Conservation (phyloP, 2,888 invertebrate genomes). For the Chironomus tentans region DNA sequence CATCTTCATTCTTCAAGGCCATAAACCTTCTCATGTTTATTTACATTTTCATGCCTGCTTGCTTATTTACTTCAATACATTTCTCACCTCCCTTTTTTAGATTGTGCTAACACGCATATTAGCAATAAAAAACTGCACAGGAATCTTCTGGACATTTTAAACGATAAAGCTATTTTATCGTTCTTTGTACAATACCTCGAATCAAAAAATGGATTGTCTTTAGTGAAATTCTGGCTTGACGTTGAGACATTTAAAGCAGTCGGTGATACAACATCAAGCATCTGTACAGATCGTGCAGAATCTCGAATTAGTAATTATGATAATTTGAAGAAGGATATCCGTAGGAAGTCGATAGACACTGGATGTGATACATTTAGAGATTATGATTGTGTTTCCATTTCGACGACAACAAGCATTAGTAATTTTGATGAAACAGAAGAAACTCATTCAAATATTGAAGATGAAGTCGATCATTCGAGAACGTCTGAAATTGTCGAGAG, state of each 20-base stretch:
- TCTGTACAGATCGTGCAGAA: conserved; percentile 22
- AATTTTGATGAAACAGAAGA: conserved; percentile 28
- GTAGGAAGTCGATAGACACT: not conserved
- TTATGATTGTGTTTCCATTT: conserved; percentile 29
- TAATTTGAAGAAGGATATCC: not conserved
- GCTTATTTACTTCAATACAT: not conserved
- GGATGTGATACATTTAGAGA: conserved; percentile 27
- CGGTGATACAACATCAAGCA: conserved; percentile 30
- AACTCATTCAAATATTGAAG: not conserved
- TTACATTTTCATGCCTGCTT: not conserved
- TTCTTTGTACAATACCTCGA: conserved; percentile 84
- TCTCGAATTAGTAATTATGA: conserved; percentile 19
- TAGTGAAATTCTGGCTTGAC: conserved; percentile 69
- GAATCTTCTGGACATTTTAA: conserved; percentile 63
- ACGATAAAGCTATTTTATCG: conserved; percentile 68
- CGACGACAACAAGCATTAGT: conserved; percentile 28
- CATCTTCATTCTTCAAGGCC: conserved; percentile 10
- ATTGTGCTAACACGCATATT: not conserved
- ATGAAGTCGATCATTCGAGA: conserved; percentile 28
- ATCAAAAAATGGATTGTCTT: conserved; percentile 53
- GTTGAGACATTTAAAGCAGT: conserved; percentile 55
- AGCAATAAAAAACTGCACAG: conserved; percentile 52
- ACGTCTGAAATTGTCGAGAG: not conserved
- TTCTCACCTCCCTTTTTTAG: not conserved
- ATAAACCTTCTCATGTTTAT: not conserved